Evolutionary conservation across 2,888 invertebrate genomes (phyloP), one percentile per base, ranked within the genome.

Genomic region (Archaeoteleia sp.): DNA sequence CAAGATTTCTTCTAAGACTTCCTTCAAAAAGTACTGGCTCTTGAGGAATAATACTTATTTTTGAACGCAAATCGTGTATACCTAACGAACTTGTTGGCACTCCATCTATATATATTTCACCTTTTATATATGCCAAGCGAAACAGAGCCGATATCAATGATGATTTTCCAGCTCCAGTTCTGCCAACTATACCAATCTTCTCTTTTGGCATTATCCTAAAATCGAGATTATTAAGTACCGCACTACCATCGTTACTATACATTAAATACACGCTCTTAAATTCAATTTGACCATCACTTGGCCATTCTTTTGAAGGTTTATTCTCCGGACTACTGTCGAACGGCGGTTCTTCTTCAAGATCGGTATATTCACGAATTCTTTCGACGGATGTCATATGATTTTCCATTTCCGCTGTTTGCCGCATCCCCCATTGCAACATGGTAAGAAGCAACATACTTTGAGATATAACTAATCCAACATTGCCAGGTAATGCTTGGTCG

Each of bases 71-170:
- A 55, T 88, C 87, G 48, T 89, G 88, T 9, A 91, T 79, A n/a
- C 90, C 89, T 14, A 94, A 87, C 0, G 81, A 80, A 0, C 85
- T 79, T 1, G 89, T 89, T 42, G 90, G 87, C 0, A 93, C 72
- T n/a, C 87, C 90, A 78, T 95, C 94, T 43, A 94, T 92, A 2
- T 85, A 78, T 30, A 94, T 90, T 0, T 83, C 83, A 0, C 94
- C 94, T 32, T 89, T 89, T 8, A 90, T 77, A 73, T 90, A 89
- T 0, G 91, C 91, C 61, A 94, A 75, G 4, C 91, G 87, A 77
- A 93, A 93, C 55, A 93, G 80, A 3, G 91, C 90, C 65, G 90
- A 88, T 40, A 92, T 90, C 32, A 93, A 85, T 0, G 92, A 91
- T 0, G 91, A 91, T 77, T 93, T 91, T 1, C 91, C 91, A 1